These are phyloP conservation scores for Physocephala rufipes DNA, from an alignment of 2,888 invertebrate genomes.

Conservation along the genomic window DNA sequence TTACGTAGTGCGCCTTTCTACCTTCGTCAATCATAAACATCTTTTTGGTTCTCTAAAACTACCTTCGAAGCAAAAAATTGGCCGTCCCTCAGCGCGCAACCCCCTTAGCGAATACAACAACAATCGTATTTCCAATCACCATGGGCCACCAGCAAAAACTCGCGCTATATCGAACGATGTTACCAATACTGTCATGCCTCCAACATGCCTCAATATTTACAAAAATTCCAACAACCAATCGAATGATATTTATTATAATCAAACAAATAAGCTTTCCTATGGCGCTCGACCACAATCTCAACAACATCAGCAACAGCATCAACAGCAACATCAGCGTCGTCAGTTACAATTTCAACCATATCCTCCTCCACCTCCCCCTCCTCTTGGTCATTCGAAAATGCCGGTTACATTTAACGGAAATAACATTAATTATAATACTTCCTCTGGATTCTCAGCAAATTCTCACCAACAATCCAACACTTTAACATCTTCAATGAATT, in stretches of 20 bases:
- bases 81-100: conserved; percentile 44
- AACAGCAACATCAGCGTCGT: conserved; percentile 14
- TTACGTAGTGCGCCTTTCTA: conserved; percentile 46
- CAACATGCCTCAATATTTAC: not conserved
- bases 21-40: conserved; percentile 47
- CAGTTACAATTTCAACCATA: not conserved
- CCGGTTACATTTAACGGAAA: no score
- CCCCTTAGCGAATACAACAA: conserved; percentile 53
- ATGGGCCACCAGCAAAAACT: conserved; percentile 52
- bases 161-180: conserved; percentile 52
- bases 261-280: not conserved
- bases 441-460: conserved; percentile 49
- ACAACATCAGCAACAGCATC: conserved; percentile 11
- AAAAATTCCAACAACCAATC: conserved; percentile 10
- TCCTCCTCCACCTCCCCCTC: conserved; percentile 24
- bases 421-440: conserved; percentile 26
- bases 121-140: conserved; percentile 39
- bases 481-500: conserved; percentile 52
- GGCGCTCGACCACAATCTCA: conserved; percentile 7
- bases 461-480: conserved; percentile 48
- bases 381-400: no score
- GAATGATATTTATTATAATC: conserved; percentile 13
- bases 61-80: conserved; percentile 50
- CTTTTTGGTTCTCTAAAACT: conserved; percentile 52
- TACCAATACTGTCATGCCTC: conserved; percentile 25